Evolutionary conservation across 2,113 vertebrate species (phyloP), one percentile per base, ranked within the genome.

Genomic region (Pachyramphus minor): DNA sequence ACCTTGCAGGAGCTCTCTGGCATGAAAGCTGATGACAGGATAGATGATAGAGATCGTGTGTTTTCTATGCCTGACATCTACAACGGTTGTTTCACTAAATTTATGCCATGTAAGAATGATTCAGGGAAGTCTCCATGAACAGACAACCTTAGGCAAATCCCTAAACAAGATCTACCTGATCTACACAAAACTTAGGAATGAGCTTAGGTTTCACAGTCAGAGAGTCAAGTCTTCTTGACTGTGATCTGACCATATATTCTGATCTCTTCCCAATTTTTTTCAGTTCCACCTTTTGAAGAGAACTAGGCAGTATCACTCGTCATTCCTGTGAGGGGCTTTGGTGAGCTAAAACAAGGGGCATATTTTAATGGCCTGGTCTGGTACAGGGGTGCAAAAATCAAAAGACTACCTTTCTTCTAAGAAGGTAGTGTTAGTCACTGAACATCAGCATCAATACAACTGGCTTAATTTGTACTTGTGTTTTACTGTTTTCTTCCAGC

Each of bases 401-500:
- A 53, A 77, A 49, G 28, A 63, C 16, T 9, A 5, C 8, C 2
- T 59, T 56, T 12, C 30, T 71, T 86, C 30, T 63, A 30, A 60
- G 37, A 1, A 1, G 24, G 1, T 41, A 18, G 12, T 49, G 8
- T 37, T 31, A n/a, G 6, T 18, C 33, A 19, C 3, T 56, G 35
- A 69, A 47, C 33, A 49, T 67, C n/a, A 69, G 15, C 20, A 59
- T 94, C 30, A 24, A 0, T 35, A 72, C 33, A 27, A 75, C 3
- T 13, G 30, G 19, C 9, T 75, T 82, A 35, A 18, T 39, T 78
- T 78, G 7, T 67, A 19, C 0, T 3, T 71, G n/a, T 4, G 35
- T 91, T 66, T 58, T 55, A 20, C 20, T 39, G 8, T 71, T 71
- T 73, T 66, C 55, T 91, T 77, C 67, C 27, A 23, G 56, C 47